These are phyloP conservation scores for Caenorhabditis parvicauda DNA, from an alignment of 2,888 invertebrate genomes.

Conservation along the genomic window DNA sequence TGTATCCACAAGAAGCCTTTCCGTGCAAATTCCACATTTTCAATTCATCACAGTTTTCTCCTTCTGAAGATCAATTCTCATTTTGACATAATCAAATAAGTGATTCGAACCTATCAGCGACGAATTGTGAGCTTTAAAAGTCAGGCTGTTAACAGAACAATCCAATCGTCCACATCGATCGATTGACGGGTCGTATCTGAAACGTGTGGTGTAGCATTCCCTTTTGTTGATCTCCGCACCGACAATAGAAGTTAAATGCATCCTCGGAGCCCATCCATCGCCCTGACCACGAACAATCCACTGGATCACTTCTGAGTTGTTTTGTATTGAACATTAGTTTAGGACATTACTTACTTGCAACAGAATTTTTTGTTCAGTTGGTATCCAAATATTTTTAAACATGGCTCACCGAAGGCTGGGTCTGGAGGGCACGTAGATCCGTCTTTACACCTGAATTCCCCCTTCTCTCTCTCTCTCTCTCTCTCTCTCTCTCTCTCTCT, in stretches of 20 bases:
- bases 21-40: constrained; percentile 35
- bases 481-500: background rate
- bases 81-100: background rate
- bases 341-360: constrained; percentile 28
- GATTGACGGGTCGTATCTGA: constrained; percentile 22
- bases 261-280: constrained; percentile 40
- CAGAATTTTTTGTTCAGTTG: constrained; percentile 41
- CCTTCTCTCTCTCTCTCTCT: background rate
- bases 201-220: background rate
- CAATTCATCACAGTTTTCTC: constrained; percentile 38
- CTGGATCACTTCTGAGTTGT: constrained; percentile 28
- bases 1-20: constrained; percentile 39
- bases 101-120: constrained; percentile 24
- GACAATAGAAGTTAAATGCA: constrained; percentile 42
- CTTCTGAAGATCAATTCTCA: constrained; percentile 15
- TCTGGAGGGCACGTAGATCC: constrained; percentile 35
- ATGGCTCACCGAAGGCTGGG: constrained; percentile 37
- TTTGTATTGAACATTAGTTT: background rate
- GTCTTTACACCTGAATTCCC: constrained; percentile 25
- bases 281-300: constrained; percentile 39
- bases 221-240: background rate
- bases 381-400: constrained; percentile 32
- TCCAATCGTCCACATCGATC: constrained; percentile 37
- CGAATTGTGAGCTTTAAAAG: constrained; percentile 33
- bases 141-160: constrained; percentile 38